phyloP scores from a whole-genome alignment of 2,113 vertebrate genomes.

The Sisor rabdophorus region DNA sequence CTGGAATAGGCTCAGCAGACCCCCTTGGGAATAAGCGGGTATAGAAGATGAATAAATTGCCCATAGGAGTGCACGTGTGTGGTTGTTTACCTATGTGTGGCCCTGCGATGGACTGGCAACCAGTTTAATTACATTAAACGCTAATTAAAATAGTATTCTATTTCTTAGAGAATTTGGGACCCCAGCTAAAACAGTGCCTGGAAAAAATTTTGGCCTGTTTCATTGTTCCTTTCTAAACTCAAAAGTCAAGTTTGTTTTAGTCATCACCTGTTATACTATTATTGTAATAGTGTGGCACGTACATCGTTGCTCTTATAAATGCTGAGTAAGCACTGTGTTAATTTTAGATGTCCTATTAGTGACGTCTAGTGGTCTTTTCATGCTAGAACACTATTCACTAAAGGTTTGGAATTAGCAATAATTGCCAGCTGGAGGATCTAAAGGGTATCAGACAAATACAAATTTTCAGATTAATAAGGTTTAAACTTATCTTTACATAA shows the following conservation, averaged over 20 bases:
- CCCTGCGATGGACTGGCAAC: too few species aligned
- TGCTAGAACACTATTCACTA: neutral
- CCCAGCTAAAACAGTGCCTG: neutral
- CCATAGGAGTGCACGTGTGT: too few species aligned
- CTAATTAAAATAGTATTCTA: neutral
- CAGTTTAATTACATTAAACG: neutral
- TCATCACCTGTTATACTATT: neutral
- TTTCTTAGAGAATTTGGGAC: neutral
- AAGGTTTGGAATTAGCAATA: neutral
- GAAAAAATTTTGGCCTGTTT: slow-evolving; percentile 1
- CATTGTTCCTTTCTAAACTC: neutral
- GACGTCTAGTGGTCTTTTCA: slow-evolving; percentile 39
- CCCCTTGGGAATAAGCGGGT: too few species aligned
- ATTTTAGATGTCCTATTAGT: slow-evolving; percentile 11
- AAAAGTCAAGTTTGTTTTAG: neutral
- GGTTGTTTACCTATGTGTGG: too few species aligned
- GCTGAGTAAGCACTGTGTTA: neutral
- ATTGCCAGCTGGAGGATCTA: neutral
- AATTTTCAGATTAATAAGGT: neutral
- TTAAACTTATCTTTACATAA: neutral
- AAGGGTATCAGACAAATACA: neutral
- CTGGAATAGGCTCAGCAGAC: too few species aligned
- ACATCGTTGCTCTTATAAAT: too few species aligned
- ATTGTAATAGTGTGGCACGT: neutral
- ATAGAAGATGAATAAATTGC: too few species aligned